phyloP scores from a whole-genome alignment of 2,113 vertebrate species.

The Stomatorhinus ivindoensis region DNA sequence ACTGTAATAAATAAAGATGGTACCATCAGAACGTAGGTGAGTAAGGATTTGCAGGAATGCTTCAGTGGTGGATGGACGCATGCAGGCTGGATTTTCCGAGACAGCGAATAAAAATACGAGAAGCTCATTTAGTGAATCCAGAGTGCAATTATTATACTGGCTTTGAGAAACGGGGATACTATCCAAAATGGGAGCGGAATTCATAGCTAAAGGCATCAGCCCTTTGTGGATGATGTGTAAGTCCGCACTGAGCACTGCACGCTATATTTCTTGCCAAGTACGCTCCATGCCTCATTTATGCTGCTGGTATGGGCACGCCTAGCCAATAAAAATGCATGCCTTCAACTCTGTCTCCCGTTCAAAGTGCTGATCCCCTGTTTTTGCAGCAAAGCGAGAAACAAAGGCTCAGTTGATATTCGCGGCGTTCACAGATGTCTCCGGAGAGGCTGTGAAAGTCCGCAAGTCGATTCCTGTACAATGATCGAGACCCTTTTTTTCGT shows the following conservation, averaged over 20 bases:
- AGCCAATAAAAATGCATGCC: conserved; percentile 50
- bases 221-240: conserved; percentile 33
- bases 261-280: conserved; percentile 45
- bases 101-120: not conserved
- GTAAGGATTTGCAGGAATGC: not conserved
- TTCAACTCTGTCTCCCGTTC: conserved; percentile 20
- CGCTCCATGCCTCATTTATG: conserved; percentile 38
- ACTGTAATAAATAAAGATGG: not conserved
- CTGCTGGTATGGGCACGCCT: conserved; percentile 50
- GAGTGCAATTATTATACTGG: not conserved
- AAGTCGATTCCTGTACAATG: not conserved
- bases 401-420: conserved; percentile 13
- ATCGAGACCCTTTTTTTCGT: not conserved
- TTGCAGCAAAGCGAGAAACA: conserved; percentile 20
- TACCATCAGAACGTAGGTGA: not conserved
- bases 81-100: not conserved
- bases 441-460: not conserved
- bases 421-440: not conserved
- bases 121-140: not conserved
- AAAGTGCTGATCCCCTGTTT: conserved; percentile 38
- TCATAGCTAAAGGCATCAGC: not conserved
- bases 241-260: conserved; percentile 46
- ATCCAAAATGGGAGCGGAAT: not conserved
- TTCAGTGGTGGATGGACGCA: not conserved
- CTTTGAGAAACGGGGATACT: not conserved